Conservation (phyloP, 2,797 vertebrate species). For the Cheirogaleus major region DNA sequence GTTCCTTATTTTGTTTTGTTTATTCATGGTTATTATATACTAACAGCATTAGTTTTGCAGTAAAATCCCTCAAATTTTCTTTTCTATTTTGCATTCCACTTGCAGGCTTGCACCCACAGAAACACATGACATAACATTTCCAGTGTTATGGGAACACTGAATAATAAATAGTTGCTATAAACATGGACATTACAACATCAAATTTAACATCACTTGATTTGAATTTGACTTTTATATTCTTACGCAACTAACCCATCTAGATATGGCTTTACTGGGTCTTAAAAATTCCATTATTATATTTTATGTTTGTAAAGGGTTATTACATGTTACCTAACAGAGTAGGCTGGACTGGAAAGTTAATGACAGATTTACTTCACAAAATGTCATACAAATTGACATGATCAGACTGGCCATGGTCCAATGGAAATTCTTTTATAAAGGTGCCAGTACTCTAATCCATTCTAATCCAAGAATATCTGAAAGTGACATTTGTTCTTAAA, state of each 20-base stretch:
- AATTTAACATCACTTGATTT: not conserved
- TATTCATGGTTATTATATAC: not conserved
- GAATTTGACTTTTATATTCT: not conserved
- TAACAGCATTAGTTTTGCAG: not conserved
- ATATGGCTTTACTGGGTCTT: not conserved
- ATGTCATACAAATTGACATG: conserved; percentile 66
- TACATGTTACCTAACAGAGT: not conserved
- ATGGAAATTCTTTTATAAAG: conserved; percentile 73
- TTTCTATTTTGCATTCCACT: not conserved
- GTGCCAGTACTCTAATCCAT: conserved; percentile 66
- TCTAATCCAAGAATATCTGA: conserved; percentile 63
- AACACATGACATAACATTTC: not conserved
- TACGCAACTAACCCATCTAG: not conserved
- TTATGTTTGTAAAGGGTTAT: conserved; percentile 19
- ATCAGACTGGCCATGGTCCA: conserved; percentile 60
- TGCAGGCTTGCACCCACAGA: not conserved
- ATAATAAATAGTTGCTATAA: not conserved
- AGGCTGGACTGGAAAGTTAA: conserved; percentile 68
- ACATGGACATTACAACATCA: not conserved
- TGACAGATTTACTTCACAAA: conserved; percentile 71
- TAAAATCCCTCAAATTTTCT: not conserved
- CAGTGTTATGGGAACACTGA: not conserved
- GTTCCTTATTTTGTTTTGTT: not conserved
- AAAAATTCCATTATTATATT: not conserved
- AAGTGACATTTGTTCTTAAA: conserved; percentile 65